Percentiles rank a stretch among this genome's conserved stretches.
These are phyloP conservation scores for Chrysolina haemoptera DNA, from an alignment of 2,888 invertebrate genomes.

Conservation along the genomic window DNA sequence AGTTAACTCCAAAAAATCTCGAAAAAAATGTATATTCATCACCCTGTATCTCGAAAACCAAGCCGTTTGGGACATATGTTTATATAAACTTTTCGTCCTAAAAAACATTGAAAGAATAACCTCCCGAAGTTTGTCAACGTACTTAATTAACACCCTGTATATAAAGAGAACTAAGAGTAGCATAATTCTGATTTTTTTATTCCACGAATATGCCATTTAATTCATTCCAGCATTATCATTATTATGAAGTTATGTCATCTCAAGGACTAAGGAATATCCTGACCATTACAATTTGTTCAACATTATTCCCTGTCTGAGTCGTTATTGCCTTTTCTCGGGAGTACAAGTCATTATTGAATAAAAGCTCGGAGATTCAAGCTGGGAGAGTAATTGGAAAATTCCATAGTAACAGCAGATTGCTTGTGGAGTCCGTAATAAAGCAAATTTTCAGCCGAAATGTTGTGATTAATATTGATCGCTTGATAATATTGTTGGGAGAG, in stretches of 20 bases:
- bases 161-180: too few species aligned
- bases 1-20: too few species aligned
- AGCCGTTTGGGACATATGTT: too few species aligned
- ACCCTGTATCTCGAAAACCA: too few species aligned
- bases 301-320: slow-evolving; percentile 28
- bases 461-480: background rate
- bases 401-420: slow-evolving; percentile 23
- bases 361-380: slow-evolving; percentile 15
- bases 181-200: too few species aligned
- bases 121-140: too few species aligned
- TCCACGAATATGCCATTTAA: too few species aligned
- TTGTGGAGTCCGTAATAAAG: background rate
- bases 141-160: too few species aligned
- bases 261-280: slow-evolving; percentile 34
- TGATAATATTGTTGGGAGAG: too few species aligned
- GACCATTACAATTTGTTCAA: slow-evolving; percentile 36
- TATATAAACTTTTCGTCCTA: too few species aligned
- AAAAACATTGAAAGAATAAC: too few species aligned
- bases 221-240: background rate
- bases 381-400: slow-evolving; percentile 22
- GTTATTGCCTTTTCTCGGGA: background rate
- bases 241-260: background rate
- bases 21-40: too few species aligned
- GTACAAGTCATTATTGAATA: background rate
- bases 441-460: background rate